phyloP scores from a whole-genome alignment of 2,888 invertebrate genomes.

The Tridacna gigas region DNA sequence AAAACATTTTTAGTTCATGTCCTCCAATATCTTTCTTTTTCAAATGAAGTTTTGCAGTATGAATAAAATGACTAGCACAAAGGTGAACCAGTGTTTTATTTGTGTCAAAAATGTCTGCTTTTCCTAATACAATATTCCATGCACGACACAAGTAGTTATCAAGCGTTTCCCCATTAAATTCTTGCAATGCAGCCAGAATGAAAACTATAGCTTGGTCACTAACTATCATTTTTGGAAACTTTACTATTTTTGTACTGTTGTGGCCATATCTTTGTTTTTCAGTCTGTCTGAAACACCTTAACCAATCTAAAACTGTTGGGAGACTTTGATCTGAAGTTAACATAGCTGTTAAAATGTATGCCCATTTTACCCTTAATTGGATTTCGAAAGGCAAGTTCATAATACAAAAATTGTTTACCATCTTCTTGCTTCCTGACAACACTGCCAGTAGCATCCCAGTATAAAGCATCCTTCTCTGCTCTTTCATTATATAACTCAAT shows the following conservation, averaged over 20 bases:
- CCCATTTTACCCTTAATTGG: slow-evolving; percentile 43
- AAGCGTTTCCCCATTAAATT: slow-evolving; percentile 37
- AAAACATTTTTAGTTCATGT: not conserved
- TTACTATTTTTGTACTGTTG: slow-evolving; percentile 2
- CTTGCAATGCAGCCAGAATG: slow-evolving; percentile 30
- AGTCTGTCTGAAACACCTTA: slow-evolving; percentile 26
- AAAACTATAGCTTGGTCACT: slow-evolving; percentile 36
- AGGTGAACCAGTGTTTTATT: slow-evolving; percentile 35
- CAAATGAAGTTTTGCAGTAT: slow-evolving; percentile 23
- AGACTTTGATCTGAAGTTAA: slow-evolving; percentile 38
- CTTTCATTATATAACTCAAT: too few species aligned
- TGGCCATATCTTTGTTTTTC: too few species aligned
- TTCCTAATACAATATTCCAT: slow-evolving; percentile 21
- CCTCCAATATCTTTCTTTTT: slow-evolving; percentile 21
- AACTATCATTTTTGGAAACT: slow-evolving; percentile 21
- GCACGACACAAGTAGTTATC: slow-evolving; percentile 15
- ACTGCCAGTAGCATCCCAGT: slow-evolving; percentile 42
- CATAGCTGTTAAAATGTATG: slow-evolving; percentile 42
- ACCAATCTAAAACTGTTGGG: slow-evolving; percentile 33
- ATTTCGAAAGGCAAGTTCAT: not conserved
- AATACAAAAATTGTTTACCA: slow-evolving; percentile 34
- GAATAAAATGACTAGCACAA: slow-evolving; percentile 36
- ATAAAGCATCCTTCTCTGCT: too few species aligned
- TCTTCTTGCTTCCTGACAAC: slow-evolving; percentile 26
- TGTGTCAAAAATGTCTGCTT: not conserved